Evolutionary conservation across 2,113 vertebrate genomes (phyloP), one percentile per base, ranked within the genome.

Genomic region (Arothron firmamentum): DNA sequence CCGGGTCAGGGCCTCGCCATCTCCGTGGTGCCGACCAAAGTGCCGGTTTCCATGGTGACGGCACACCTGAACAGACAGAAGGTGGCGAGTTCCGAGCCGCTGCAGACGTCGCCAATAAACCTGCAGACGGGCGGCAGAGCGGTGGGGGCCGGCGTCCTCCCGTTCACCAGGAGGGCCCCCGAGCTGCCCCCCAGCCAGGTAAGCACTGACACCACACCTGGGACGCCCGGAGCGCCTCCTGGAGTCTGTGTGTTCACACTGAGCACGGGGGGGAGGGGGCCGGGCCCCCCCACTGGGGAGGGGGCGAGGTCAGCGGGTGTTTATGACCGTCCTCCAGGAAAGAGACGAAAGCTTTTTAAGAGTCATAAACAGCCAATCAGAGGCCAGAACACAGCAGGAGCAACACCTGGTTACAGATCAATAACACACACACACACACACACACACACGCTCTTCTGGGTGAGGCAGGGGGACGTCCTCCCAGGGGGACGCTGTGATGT

Each of bases 1-100:
- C 75, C 91, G 65, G 78, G 80, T 49, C 92, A 89, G 88, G 79
- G 83, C 85, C 86, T 92, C 54, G 84, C 93, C 80, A 90, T 92
- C 84, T 90, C 92, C 0, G 90, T 91, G 78, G 87, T 92, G 73
- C 92, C 91, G 51, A 88, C 87, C 69, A 91, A 92, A 88, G 70
- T 88, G 41, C 91, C 92, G 73, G 88, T 91, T 79, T 90, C 92
- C 84, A 93, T 94, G 93, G 93, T 94, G 84, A 92, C 93, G 1
- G 90, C 93, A 72, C 91, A 91, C 83, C 85, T 93, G 63, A 92
- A 90, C 43, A 92, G 93, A 69, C 91, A 92, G 77, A 92, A 87
- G 85, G 86, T 75, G 67, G 70, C 75, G 52, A 81, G 84, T 59
- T 80, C 79, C 5, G 90, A 92, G 72, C 80, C 81, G 25, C 89